Percentiles rank a stretch among this genome's conserved stretches.
Evolutionary conservation across 1,140 invertebrate species (phyloP).

Genomic region (Cotesia vestalis): DNA sequence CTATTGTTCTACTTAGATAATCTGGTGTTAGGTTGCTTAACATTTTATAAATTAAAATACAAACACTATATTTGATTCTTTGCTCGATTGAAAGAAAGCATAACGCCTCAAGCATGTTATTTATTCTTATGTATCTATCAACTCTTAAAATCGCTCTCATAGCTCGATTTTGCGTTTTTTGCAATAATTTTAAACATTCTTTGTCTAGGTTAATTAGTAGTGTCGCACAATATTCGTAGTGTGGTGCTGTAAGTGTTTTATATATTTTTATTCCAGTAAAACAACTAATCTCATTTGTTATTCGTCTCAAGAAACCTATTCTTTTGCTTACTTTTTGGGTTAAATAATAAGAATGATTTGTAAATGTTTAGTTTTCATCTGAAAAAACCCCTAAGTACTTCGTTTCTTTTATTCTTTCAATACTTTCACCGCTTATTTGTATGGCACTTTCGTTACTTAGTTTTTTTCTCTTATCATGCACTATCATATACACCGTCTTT

Average conservation of each 20-base stretch:
- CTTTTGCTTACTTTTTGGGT: slow-evolving; percentile 32
- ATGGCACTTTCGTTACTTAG: background rate
- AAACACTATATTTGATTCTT: slow-evolving; percentile 1
- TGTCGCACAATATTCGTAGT: no score
- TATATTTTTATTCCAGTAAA: slow-evolving; percentile 1
- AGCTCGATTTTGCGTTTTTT: slow-evolving; percentile 17
- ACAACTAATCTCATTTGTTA: background rate
- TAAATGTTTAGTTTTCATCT: slow-evolving; percentile 17
- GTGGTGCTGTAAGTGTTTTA: slow-evolving; percentile 15
- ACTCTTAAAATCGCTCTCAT: slow-evolving; percentile 15
- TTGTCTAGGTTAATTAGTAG: no score
- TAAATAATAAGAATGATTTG: slow-evolving; percentile 25
- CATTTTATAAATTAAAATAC: slow-evolving; percentile 3
- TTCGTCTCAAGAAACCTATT: slow-evolving; percentile 25
- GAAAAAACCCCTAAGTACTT: slow-evolving; percentile 8
- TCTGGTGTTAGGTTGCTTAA: background rate
- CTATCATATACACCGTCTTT: no score
- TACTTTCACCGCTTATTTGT: background rate
- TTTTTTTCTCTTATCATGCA: no score
- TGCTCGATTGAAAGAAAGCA: slow-evolving; percentile 5
- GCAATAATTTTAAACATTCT: no score
- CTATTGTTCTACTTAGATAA: slow-evolving; percentile 1
- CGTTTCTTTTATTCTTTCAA: no score
- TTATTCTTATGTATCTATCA: background rate
- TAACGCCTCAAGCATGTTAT: background rate